These are phyloP conservation scores for Dolichopus griseipennis DNA, from an alignment of 2,888 invertebrate species.

Conservation along the genomic window DNA sequence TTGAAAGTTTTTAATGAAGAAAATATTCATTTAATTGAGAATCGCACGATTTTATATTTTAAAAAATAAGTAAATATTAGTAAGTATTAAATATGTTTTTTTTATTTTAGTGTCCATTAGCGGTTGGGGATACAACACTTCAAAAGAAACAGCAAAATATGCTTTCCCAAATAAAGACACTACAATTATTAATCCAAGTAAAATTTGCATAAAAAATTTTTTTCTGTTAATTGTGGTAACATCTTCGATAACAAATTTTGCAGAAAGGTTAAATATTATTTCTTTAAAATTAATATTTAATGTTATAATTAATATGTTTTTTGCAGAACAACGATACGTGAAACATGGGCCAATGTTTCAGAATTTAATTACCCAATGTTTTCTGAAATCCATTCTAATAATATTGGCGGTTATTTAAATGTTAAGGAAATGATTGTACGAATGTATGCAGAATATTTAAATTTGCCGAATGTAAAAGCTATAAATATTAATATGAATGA, in stretches of 20 bases:
- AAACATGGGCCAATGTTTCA: slow-evolving; percentile 41
- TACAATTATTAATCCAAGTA: slow-evolving; percentile 52
- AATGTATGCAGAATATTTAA: slow-evolving; percentile 32
- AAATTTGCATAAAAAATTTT: slow-evolving; percentile 47
- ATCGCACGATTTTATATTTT: too few relatives aligned
- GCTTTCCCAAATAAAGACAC: slow-evolving; percentile 62
- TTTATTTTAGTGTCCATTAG: slow-evolving; percentile 44
- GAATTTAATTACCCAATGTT: slow-evolving; percentile 41
- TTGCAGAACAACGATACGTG: slow-evolving; percentile 38
- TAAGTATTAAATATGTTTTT: too few relatives aligned
- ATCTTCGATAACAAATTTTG: slow-evolving; percentile 61
- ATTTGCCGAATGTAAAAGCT: slow-evolving; percentile 17
- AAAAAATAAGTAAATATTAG: too few relatives aligned
- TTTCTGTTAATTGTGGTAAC: slow-evolving; percentile 67
- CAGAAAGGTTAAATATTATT: slow-evolving; percentile 44
- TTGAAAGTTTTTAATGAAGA: background rate
- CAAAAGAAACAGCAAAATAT: slow-evolving; percentile 62
- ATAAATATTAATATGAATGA: background rate
- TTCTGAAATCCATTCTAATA: slow-evolving; percentile 33
- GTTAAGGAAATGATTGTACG: slow-evolving; percentile 28
- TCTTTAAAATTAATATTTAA: too few relatives aligned
- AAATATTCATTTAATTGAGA: too few relatives aligned
- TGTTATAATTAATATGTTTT: background rate
- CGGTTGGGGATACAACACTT: slow-evolving; percentile 69
- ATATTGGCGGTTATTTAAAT: slow-evolving; percentile 34